Evolutionary conservation across 2,888 invertebrate species (phyloP).

Genomic region (Pollenia labialis): DNA sequence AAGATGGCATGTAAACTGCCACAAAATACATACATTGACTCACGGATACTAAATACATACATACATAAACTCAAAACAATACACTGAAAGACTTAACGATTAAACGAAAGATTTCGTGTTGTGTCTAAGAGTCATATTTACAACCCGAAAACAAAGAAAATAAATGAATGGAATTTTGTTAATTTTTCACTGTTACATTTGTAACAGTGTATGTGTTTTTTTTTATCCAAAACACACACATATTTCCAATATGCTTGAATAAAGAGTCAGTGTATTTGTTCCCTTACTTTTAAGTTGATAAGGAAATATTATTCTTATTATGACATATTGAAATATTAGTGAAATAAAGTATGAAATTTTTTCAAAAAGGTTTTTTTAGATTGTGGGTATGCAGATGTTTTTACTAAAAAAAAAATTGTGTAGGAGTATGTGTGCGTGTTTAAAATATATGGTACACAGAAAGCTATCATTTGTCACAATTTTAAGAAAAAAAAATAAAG

Average conservation of each 20-base stretch:
- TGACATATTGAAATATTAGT: conserved; percentile 34
- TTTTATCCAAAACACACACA: neutral
- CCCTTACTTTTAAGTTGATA: conserved; percentile 2
- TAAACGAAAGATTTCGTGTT: neutral
- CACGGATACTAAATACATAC: neutral
- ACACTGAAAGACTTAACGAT: conserved; percentile 5
- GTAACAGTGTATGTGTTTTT: neutral
- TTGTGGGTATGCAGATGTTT: too few species aligned
- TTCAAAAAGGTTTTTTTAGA: neutral
- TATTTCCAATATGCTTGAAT: neutral
- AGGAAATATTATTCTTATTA: conserved; percentile 25
- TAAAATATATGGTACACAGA: neutral
- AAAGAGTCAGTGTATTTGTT: neutral
- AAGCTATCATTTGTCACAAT: conserved; percentile 9
- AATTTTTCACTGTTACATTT: conserved; percentile 19
- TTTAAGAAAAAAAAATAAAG: neutral
- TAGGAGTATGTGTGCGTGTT: neutral
- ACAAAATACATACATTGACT: neutral
- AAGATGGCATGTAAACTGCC: conserved; percentile 1
- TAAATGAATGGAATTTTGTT: conserved; percentile 2
- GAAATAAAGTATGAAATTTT: conserved; percentile 14
- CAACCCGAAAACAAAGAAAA: neutral
- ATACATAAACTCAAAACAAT: neutral
- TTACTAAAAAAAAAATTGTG: too few species aligned
- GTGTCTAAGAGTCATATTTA: neutral